Base-by-base conservation (phyloP, 1,140 invertebrate species). In the Rhyacophila brunnea region DNA sequence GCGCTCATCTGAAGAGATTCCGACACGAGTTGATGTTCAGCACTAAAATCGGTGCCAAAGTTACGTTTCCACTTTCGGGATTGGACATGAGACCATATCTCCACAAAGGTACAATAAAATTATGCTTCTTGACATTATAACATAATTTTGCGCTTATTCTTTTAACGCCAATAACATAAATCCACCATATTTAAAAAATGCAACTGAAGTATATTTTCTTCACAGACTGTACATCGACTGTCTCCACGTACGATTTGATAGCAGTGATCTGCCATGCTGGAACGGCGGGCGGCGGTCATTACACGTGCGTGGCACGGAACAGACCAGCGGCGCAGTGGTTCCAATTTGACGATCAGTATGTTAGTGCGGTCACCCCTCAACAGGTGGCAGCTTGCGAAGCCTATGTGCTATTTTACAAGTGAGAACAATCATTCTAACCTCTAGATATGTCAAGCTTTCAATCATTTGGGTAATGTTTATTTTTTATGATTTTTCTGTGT, bases 211-310 rank as follows among this genome's bases (percentile, higher is more conserved):
- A n/a, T n/a, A n/a, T n/a, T n/a, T n/a, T n/a, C n/a, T n/a, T 49
- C 55, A 5, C 73, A 87, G 92, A 95, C 58, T 95, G 92, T 70
- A 83, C 85, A 9, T 90, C 87, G 7, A 80, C 85, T 67, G 85
- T 95, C 7, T 88, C 87, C 0, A 85, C 83, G 0, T 99, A 98
- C 74, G 91, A 98, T 67, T 78, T 99, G 17, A 86, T 90, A 67
- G 93, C 93, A 11, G 92, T 98, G 2, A 97, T 99, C 58, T 96
- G 94, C 72, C 96, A 99, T 78, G 91, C 96, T 77, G 96, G 96
- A 9, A 94, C 93, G 0, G 93, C 92, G 15, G 91, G 92, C 32
- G 93, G 93, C 51, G 96, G 97, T 0, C 96, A 99, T 74, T 99
- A 99, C 71, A 98, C 92, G 1, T 92, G 95, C 64, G 96, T 93